Evolutionary conservation across 1,140 invertebrate genomes (phyloP), one percentile per base, ranked within the genome.

Genomic region (Sminthurides bifidus): DNA sequence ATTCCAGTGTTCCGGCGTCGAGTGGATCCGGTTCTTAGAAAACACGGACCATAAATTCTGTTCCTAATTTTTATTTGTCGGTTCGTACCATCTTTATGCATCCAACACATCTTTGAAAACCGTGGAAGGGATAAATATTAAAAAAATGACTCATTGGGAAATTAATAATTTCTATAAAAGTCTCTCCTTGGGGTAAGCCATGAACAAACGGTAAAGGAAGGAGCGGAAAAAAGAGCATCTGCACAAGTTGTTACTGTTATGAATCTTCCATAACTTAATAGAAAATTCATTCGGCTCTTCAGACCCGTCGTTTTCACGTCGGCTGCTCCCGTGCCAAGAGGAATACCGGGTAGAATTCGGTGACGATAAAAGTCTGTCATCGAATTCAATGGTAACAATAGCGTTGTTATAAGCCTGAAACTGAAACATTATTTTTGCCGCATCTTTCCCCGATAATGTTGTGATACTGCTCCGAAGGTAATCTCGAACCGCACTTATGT

Each of bases 121-220:
- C 4, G 43, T 14, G 17, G 44, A 59, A 59, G 57, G 57, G 57
- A 59, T 59, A 59, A 59, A 54, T 59, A 59, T 59, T 45, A 53
- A 50, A 59, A 59, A 58, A 52, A 59, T 59, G 57, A 59, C 44
- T 59, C 57, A 59, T 59, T 59, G 53, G 51, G 45, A 59, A 59
- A 59, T 59, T 59, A 59, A 59, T 59, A 59, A 59, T 59, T 58
- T 56, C 50, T 54, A 26, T 12, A 26, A 30, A 30, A 43, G 50
- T 15, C 12, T 33, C n/a, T n/a, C n/a, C n/a, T n/a, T n/a, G 6
- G 23, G 29, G 5, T 21, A 45, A 17, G 21, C 10, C 8, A n/a
- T 33, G 30, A 49, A n/a, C 12, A 26, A 17, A 19, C 14, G 44
- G 6, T 14, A 24, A 21, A 6, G 27, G 14, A 15, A 21, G 23